Evolutionary conservation across 2,113 vertebrate species (phyloP), one percentile per base, ranked within the genome.

Genomic region (Pterocles burchelli): DNA sequence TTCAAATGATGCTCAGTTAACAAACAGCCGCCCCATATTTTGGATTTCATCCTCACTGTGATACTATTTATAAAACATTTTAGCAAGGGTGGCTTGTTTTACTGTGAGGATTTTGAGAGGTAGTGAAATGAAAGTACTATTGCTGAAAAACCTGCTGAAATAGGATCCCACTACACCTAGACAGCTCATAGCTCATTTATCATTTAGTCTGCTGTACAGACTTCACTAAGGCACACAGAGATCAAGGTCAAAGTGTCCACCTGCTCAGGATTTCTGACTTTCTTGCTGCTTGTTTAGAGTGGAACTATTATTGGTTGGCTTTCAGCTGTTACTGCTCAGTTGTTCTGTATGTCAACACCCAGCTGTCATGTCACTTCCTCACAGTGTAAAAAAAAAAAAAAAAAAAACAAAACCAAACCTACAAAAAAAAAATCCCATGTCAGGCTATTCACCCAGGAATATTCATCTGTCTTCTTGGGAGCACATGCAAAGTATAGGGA

Each of bases 11-110:
- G 54, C 31, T 90, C 14, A 12, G 7, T 20, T 34, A 4, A 9
- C 1, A 1, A 29, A 1, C 34, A 45, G 4, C 17, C 4, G 2
- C 43, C 5, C 45, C 22, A 2, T 9, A 2, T 43, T 57, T 25
- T 38, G 33, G 49, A 29, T 88, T 72, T 68, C 21, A 11, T 54
- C 13, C 76, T 55, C 3, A 0, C 46, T 17, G 28, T 18, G 33
- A 25, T 38, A 28, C 62, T 38, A 9, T 4, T 41, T 15, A 3
- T 2, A 26, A 34, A 38, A 22, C 20, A 2, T 14, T 16, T 14
- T 34, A 24, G 41, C 52, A 1, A 15, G 9, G 63, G 21, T 29
- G n/a, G 59, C 45, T 36, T 17, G 14, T 5, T 58, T 33, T 19
- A 5, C 61, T 21, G 38, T 21, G 34, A 25, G 59, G 29, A 29